These are phyloP conservation scores for Gavialis gangeticus DNA, from an alignment of 2,113 vertebrate species.

Conservation along the genomic window DNA sequence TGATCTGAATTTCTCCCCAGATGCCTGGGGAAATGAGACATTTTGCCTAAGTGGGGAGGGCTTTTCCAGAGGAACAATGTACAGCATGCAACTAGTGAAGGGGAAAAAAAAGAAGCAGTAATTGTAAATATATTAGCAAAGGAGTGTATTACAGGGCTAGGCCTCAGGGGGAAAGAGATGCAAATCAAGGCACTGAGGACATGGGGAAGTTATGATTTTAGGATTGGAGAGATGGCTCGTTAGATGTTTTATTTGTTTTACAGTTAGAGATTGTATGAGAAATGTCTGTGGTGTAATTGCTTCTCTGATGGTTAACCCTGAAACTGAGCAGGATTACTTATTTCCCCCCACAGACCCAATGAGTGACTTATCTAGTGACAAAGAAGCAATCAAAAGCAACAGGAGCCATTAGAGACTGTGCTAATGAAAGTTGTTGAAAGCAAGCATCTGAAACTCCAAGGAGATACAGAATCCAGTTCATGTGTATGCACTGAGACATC, in stretches of 20 bases:
- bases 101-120: not conserved
- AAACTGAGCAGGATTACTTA: not conserved
- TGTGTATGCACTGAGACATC: not conserved
- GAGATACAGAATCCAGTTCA: not conserved
- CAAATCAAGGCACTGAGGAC: not conserved
- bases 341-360: not conserved
- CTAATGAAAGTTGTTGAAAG: not conserved
- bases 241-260: not conserved
- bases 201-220: not conserved
- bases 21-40: constrained; percentile 61
- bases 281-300: not conserved
- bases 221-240: not conserved
- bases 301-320: not conserved
- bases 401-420: not conserved
- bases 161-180: not conserved
- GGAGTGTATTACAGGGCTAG: not conserved
- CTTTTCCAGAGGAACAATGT: constrained; percentile 19
- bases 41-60: constrained; percentile 48
- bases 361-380: not conserved
- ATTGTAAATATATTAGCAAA: not conserved
- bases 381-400: not conserved
- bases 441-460: not conserved
- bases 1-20: constrained; percentile 71
- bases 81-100: not conserved
- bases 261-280: not conserved